Base-by-base conservation (phyloP, 2,888 invertebrate species). In the Zelleria hepariella region DNA sequence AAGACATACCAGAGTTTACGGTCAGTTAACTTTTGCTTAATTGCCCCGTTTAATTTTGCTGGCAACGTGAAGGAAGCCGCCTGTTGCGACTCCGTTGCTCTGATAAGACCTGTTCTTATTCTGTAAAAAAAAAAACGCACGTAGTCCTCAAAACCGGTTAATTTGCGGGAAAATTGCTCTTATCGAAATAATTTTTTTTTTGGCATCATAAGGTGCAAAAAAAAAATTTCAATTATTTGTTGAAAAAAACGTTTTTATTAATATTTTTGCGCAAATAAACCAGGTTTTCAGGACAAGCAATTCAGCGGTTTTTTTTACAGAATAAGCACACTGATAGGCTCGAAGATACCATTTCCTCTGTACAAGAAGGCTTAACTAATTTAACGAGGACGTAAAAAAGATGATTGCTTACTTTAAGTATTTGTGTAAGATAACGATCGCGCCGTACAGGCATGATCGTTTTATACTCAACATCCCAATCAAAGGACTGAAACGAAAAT, bases 21-120 rank as follows among this genome's bases (percentile, higher is more conserved):
- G 32, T 55, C 55, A 32, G 55, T 55, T 55, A 32, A 55, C 27
- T 32, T 55, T 55, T 32, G 32, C 20, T 18, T 55, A 55, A 55
- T 32, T 27, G 27, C 7, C 20, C 10, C 32, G 55, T 55, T 55
- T 55, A 55, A 55, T 55, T 51, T 32, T 21, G 32, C 55, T 27
- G 55, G 24, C 21, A 32, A 55, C 25, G 53, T 10, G 23, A 23
- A 55, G 32, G 32, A 6, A 55, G 15, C 55, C 32, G 20, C 32
- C 55, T 27, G 27, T 27, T n/a, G 55, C 27, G 55, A 32, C 55
- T 18, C 10, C 15, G 10, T 54, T n/a, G 23, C 6, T 53, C 21
- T 10, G 49, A 49, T 49, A 49, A 49, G n/a, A 18, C n/a, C n/a
- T n/a, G n/a, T n/a, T n/a, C n/a, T n/a, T n/a, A n/a, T n/a, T n/a